A percentile compares a stretch with the other conserved stretches of the same genome.
Evolutionary conservation across 2,113 vertebrate genomes (phyloP).

Genomic region (Oophaga pumilio): DNA sequence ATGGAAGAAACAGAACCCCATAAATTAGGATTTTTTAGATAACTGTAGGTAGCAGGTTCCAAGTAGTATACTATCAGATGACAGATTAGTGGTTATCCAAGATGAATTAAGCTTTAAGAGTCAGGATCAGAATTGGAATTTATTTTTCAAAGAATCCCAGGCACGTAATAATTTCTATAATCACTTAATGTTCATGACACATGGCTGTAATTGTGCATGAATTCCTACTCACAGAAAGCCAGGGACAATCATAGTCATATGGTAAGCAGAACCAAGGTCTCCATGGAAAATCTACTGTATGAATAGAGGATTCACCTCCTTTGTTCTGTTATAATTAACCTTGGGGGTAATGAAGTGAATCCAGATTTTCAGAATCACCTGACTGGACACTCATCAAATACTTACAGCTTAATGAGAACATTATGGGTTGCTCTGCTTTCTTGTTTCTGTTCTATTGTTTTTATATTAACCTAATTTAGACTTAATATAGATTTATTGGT

Average conservation of each 20-base stretch:
- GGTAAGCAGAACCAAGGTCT: background rate
- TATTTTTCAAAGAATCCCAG: background rate
- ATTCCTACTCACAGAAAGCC: background rate
- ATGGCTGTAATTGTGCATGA: background rate
- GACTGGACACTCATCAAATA: conserved; percentile 62
- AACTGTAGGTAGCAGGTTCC: too few relatives aligned
- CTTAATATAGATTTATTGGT: conserved; percentile 67
- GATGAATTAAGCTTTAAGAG: background rate
- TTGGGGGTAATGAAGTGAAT: conserved; percentile 67
- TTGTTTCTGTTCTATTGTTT: conserved; percentile 64
- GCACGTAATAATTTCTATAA: background rate
- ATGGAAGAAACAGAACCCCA: too few relatives aligned
- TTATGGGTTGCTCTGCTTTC: conserved; percentile 63
- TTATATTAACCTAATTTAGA: conserved; percentile 66
- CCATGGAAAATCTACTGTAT: background rate
- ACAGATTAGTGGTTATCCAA: too few relatives aligned
- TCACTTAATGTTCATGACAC: background rate
- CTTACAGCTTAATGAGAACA: conserved; percentile 68
- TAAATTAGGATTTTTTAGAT: too few relatives aligned
- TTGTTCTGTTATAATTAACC: conserved; percentile 68
- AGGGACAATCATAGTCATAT: background rate
- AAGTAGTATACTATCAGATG: too few relatives aligned
- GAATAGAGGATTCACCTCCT: conserved; percentile 59
- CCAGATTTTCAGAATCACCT: conserved; percentile 63
- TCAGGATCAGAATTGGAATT: background rate